Evolutionary conservation across 2,888 invertebrate genomes (phyloP).

Genomic region (Operophtera brumata): DNA sequence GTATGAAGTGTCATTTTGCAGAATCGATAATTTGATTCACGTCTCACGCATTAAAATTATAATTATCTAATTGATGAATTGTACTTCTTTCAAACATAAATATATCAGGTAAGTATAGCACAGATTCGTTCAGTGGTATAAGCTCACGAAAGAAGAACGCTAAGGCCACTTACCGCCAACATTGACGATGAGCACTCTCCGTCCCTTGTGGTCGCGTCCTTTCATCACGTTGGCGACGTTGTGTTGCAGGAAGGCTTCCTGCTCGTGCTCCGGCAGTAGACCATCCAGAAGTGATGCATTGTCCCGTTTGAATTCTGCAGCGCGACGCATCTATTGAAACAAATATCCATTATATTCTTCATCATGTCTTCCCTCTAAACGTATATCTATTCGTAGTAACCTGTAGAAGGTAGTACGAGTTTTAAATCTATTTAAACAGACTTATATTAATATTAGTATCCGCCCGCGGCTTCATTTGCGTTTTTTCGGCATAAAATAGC

Average conservation of each 20-base stretch:
- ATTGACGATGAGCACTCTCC: constrained; percentile 87
- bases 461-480: too few relatives aligned
- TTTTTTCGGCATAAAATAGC: too few relatives aligned
- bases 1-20: not conserved
- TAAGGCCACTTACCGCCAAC: constrained; percentile 81
- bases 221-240: constrained; percentile 89
- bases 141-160: too few relatives aligned
- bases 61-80: not conserved
- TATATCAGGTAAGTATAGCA: not conserved
- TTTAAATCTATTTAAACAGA: too few relatives aligned
- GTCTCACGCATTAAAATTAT: not conserved
- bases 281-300: constrained; percentile 83
- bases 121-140: too few relatives aligned
- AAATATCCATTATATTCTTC: not conserved
- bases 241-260: constrained; percentile 84
- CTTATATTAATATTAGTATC: too few relatives aligned
- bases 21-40: not conserved
- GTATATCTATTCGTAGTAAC: too few relatives aligned
- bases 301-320: constrained; percentile 88
- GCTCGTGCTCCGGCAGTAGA: constrained; percentile 84
- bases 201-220: constrained; percentile 87
- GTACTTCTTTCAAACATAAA: not conserved
- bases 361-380: too few relatives aligned
- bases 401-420: too few relatives aligned
- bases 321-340: constrained; percentile 84